Conservation (phyloP, 2,888 invertebrate genomes). For the Pammene aurita region DNA sequence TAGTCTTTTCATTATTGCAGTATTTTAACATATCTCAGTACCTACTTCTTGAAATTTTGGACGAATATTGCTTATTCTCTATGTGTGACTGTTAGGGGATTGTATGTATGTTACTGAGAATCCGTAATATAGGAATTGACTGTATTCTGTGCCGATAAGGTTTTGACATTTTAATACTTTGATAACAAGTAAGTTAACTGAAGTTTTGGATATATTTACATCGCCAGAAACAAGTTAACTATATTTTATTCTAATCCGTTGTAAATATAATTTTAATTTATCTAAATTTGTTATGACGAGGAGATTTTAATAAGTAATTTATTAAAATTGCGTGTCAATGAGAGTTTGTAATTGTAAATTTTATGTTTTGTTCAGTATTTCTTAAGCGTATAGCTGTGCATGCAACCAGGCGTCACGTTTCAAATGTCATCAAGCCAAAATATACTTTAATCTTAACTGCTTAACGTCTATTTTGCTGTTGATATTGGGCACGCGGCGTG, state of each 20-base stretch:
- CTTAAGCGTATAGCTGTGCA: slow-evolving; percentile 67
- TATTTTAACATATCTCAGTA: slow-evolving; percentile 40
- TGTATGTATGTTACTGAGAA: slow-evolving; percentile 30
- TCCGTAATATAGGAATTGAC: slow-evolving; percentile 49
- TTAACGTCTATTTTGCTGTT: slow-evolving; percentile 18
- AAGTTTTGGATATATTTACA: slow-evolving; percentile 71
- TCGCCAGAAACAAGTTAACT: slow-evolving; percentile 46
- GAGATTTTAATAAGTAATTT: slow-evolving; percentile 57
- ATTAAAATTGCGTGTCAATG: slow-evolving; percentile 59
- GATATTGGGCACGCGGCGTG: slow-evolving; percentile 24
- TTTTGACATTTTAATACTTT: slow-evolving; percentile 48
- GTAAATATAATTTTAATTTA: slow-evolving; percentile 74
- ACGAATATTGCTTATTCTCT: slow-evolving; percentile 40
- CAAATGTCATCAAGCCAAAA: slow-evolving; percentile 18
- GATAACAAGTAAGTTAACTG: slow-evolving; percentile 42
- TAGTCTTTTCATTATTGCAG: slow-evolving; percentile 20
- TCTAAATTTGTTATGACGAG: slow-evolving; percentile 71
- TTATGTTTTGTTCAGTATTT: slow-evolving; percentile 82
- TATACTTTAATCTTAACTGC: neutral
- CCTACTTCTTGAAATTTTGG: slow-evolving; percentile 31
- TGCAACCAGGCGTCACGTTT: slow-evolving; percentile 26
- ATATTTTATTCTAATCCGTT: slow-evolving; percentile 54
- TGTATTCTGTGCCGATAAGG: slow-evolving; percentile 43
- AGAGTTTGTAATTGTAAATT: slow-evolving; percentile 77
- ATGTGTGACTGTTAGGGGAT: slow-evolving; percentile 40